Evolutionary conservation across 2,113 vertebrate genomes (phyloP).

Genomic region (Chunga burmeisteri): DNA sequence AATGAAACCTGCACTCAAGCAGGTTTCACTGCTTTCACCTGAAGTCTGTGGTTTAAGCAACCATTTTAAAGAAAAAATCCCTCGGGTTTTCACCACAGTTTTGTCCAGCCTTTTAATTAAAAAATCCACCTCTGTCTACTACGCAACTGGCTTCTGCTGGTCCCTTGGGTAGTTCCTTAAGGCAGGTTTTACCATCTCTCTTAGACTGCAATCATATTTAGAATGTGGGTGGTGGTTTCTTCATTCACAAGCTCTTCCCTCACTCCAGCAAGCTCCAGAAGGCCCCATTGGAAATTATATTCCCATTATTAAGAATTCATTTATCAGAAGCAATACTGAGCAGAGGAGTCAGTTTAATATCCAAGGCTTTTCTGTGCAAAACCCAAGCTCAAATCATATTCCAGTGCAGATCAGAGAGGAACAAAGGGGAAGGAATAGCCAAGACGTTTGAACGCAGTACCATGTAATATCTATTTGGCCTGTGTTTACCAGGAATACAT

Average conservation of each 20-base stretch:
- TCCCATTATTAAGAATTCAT: slow-evolving; percentile 21
- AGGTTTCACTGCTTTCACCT: background rate
- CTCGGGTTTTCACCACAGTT: slow-evolving; percentile 9
- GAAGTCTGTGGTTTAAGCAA: slow-evolving; percentile 11
- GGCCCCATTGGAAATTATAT: background rate
- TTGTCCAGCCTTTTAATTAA: slow-evolving; percentile 50
- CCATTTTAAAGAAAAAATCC: slow-evolving; percentile 30
- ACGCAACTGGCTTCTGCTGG: background rate
- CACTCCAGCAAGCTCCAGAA: background rate
- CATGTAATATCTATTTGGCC: background rate
- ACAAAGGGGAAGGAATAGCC: slow-evolving; percentile 15
- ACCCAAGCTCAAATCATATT: background rate
- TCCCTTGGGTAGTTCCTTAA: slow-evolving; percentile 8
- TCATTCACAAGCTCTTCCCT: slow-evolving; percentile 16
- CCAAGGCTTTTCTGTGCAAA: background rate
- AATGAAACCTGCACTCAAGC: background rate
- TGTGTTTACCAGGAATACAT: background rate
- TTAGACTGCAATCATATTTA: background rate
- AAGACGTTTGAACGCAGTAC: background rate
- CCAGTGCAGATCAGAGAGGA: background rate
- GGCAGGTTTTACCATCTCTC: background rate
- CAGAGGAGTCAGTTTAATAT: slow-evolving; percentile 2
- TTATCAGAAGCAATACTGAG: slow-evolving; percentile 33
- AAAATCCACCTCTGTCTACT: background rate
- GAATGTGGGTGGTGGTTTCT: slow-evolving; percentile 25